A percentile compares a stretch with the other conserved stretches of the same genome.
Conservation (phyloP, 2,113 vertebrate genomes). For the Marmota flaviventris region DNA sequence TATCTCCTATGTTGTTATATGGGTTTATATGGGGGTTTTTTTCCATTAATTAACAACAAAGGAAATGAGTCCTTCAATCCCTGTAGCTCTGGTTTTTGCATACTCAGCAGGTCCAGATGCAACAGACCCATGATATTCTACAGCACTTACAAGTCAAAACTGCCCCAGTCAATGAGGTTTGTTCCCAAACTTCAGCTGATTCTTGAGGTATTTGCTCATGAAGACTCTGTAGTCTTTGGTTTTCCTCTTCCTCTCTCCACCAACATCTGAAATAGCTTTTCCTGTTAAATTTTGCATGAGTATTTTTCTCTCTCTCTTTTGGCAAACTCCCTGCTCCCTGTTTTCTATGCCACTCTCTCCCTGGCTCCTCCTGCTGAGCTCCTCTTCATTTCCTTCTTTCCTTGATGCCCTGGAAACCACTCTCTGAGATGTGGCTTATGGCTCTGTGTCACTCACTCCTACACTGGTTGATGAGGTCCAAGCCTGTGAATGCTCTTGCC, state of each 20-base stretch:
- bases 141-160: background rate
- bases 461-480: background rate
- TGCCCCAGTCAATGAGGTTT: background rate
- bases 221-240: background rate
- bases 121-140: background rate
- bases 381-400: background rate
- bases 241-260: background rate
- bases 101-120: background rate
- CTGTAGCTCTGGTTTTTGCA: background rate
- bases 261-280: background rate
- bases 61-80: background rate
- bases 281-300: background rate
- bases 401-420: background rate
- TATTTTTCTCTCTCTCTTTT: background rate
- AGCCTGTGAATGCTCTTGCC: fast-evolving
- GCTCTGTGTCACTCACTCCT: background rate
- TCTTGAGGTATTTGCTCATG: background rate
- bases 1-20: background rate
- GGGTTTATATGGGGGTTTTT: background rate
- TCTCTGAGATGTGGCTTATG: background rate
- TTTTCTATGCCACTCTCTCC: background rate
- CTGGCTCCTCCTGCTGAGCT: background rate
- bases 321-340: background rate
- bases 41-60: background rate
- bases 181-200: background rate